Percentiles rank a stretch among this genome's conserved stretches.
These are phyloP conservation scores for Drosophila pseudoobscura DNA, from an alignment of 1,140 invertebrate genomes.

Conservation along the genomic window DNA sequence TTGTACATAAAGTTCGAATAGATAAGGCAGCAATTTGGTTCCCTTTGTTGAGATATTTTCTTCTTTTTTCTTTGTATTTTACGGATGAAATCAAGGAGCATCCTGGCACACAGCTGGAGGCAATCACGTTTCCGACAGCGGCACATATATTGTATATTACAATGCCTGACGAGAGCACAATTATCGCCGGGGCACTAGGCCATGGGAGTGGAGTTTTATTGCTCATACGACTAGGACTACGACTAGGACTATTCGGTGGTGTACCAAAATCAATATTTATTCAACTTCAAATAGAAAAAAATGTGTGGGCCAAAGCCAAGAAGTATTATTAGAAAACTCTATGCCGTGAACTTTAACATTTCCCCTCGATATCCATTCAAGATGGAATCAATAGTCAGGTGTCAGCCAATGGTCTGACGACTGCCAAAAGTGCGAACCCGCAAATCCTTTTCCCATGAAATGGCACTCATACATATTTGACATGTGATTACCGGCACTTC, in stretches of 20 bases:
- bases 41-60: constrained; percentile 28
- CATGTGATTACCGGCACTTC: constrained; percentile 55
- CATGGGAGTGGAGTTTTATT: constrained; percentile 54
- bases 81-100: constrained; percentile 57
- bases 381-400: constrained; percentile 32
- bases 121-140: constrained; percentile 64
- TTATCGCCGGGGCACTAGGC: constrained; percentile 33
- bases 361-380: constrained; percentile 24
- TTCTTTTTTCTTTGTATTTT: constrained; percentile 13
- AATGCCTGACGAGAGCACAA: constrained; percentile 20
- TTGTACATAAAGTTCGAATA: constrained; percentile 51
- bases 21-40: constrained; percentile 48
- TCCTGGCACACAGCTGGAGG: constrained; percentile 46
- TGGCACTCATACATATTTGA: constrained; percentile 55
- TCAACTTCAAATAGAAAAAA: constrained; percentile 49
- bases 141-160: constrained; percentile 44
- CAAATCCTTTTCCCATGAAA: constrained; percentile 55
- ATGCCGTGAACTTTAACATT: constrained; percentile 7
- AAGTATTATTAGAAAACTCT: no score
- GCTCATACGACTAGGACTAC: background rate
- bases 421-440: constrained; percentile 21
- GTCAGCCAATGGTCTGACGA: constrained; percentile 13
- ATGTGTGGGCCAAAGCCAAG: constrained; percentile 10
- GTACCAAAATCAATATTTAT: constrained; percentile 56
- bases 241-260: no score